Conservation (phyloP, 2,113 vertebrate genomes). For the Arothron firmamentum region DNA sequence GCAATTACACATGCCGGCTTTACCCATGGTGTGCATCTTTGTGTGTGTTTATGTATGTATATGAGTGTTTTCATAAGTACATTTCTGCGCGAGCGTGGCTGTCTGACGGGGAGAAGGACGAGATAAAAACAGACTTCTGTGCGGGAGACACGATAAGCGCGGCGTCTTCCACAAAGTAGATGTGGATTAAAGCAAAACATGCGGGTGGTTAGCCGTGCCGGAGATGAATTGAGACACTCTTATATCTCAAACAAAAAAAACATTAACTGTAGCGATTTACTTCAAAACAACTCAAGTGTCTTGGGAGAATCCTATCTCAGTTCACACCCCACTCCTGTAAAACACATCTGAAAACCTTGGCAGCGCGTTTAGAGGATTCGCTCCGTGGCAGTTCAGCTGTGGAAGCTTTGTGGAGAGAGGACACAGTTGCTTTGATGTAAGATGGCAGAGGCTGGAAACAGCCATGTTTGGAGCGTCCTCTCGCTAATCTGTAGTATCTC, state of each 20-base stretch:
- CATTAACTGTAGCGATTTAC: conserved; percentile 54
- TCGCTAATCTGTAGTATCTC: conserved; percentile 24
- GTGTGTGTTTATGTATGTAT: conserved; percentile 21
- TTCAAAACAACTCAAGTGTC: conserved; percentile 58
- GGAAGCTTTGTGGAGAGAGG: conserved; percentile 1
- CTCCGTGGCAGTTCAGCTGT: conserved; percentile 7
- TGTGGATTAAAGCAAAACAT: conserved; percentile 66
- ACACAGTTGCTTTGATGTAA: background rate
- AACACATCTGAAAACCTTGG: conserved; percentile 16
- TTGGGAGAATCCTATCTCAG: conserved; percentile 34
- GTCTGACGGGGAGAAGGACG: conserved; percentile 38
- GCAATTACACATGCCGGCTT: conserved; percentile 61
- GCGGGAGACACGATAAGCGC: conserved; percentile 62
- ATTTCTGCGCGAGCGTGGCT: conserved; percentile 25
- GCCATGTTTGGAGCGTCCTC: conserved; percentile 22
- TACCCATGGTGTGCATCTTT: conserved; percentile 29
- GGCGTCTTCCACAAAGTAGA: conserved; percentile 55
- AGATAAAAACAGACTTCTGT: conserved; percentile 66
- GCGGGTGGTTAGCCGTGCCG: conserved; percentile 52
- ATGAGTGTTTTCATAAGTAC: conserved; percentile 32
- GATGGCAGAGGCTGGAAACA: background rate
- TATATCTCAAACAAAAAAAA: conserved; percentile 63
- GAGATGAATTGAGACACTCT: conserved; percentile 56
- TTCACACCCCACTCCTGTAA: conserved; percentile 22
- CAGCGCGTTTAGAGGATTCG: conserved; percentile 8